Base-by-base conservation (phyloP, 2,888 invertebrate genomes). In the Mimas tiliae region DNA sequence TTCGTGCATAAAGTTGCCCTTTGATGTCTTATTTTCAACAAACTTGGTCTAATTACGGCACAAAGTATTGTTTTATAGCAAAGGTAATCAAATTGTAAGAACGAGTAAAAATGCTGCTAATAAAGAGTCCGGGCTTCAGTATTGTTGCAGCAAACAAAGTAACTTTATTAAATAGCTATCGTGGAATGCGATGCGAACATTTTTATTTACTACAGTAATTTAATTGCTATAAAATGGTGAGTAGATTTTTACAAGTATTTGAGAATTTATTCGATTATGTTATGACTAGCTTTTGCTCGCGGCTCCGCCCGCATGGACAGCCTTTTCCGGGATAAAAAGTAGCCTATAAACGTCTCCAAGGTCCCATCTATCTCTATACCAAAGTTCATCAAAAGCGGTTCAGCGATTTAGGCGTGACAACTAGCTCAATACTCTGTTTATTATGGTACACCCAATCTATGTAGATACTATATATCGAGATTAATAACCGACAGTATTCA, bases 11-110 rank as follows among this genome's bases (percentile, higher is more conserved):
- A 58, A 55, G 51, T 27, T 52, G 0, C 27, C 42, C 19, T 58
- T 42, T 58, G 53, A 58, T 42, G 58, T 38, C 16, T 42, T 42
- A 38, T 42, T 58, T 19, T 11, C 12, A 38, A 14, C 50, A 50
- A n/a, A 53, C 12, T 34, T n/a, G 6, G 19, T 58, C 42, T 42
- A 58, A 42, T 58, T 58, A 42, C 34, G 33, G 34, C 34, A 34
- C 58, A 58, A 58, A 42, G 58, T 58, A 58, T 58, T 58, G 19
- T 38, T 58, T 58, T 42, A 42, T 42, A 38, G 27, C 34, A 34
- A 16, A 55, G 12, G 14, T 58, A 21, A 19, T 21, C 7, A 21
- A 38, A 19, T 19, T 58, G 9, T 34, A 19, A 55, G 14, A 19
- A 19, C 38, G 58, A 1, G 42, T 6, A 19, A 42, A 6, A 58